These are phyloP conservation scores for Pygoscelis adeliae DNA, from an alignment of 2,113 vertebrate species.

Conservation along the genomic window DNA sequence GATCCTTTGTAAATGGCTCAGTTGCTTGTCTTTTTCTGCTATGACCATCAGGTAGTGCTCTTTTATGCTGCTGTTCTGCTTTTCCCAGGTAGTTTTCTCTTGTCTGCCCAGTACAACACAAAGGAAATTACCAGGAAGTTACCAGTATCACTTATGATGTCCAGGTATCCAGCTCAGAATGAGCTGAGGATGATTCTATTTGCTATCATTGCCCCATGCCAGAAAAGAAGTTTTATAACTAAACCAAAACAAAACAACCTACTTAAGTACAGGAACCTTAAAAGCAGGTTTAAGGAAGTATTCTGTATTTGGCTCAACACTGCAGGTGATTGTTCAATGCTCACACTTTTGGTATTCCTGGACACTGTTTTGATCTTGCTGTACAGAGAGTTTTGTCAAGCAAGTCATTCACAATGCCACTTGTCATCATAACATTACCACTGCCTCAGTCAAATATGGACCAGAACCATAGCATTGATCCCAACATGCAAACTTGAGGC, in stretches of 20 bases:
- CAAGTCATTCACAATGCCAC: neutral
- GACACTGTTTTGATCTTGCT: neutral
- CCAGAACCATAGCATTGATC: neutral
- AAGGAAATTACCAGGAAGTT: neutral
- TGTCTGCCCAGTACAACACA: slow-evolving; percentile 38
- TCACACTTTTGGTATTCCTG: neutral
- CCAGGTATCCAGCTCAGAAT: neutral
- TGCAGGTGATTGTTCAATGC: neutral
- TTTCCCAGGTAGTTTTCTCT: slow-evolving; percentile 78
- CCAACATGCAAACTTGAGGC: neutral
- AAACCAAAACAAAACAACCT: neutral
- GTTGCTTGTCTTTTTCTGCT: slow-evolving; percentile 85
- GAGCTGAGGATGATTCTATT: neutral
- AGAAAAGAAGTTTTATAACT: neutral
- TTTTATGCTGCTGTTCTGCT: slow-evolving; percentile 80
- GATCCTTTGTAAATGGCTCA: slow-evolving; percentile 77
- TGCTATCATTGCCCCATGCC: neutral
- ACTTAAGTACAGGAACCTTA: neutral
- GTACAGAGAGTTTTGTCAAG: neutral
- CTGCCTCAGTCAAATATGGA: neutral
- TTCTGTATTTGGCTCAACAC: neutral
- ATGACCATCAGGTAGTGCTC: slow-evolving; percentile 85
- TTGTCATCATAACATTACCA: neutral
- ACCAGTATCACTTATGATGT: neutral
- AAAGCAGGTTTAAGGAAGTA: neutral